Evolutionary conservation across 1,140 invertebrate species (phyloP).

Genomic region (Manduca sexta): DNA sequence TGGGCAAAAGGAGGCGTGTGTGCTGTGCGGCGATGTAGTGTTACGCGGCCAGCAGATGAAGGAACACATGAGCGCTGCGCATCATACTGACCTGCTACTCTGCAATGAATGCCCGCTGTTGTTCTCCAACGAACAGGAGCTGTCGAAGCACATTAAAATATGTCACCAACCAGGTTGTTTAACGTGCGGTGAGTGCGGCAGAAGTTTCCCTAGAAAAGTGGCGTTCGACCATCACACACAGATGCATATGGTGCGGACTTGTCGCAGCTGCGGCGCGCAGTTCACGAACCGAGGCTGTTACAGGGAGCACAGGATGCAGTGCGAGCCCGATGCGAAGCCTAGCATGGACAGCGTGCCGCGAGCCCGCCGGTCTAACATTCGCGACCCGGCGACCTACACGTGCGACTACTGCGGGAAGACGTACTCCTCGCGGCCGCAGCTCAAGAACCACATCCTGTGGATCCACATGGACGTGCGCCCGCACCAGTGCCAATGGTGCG

Average conservation of each 20-base stretch:
- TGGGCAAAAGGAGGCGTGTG: constrained; percentile 51
- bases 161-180: constrained; percentile 34
- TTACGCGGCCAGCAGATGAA: constrained; percentile 41
- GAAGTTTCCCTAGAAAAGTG: constrained; percentile 35
- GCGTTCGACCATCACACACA: constrained; percentile 52
- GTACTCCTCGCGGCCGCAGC: constrained; percentile 52
- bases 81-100: constrained; percentile 25
- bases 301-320: constrained; percentile 44
- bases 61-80: constrained; percentile 38
- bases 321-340: constrained; percentile 53
- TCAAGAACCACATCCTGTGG: constrained; percentile 68
- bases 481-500: constrained; percentile 66
- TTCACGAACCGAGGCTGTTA: constrained; percentile 56
- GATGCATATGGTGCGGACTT: constrained; percentile 58
- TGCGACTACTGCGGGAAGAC: constrained; percentile 64
- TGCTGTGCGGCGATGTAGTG: constrained; percentile 36
- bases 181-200: constrained; percentile 50
- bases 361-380: constrained; percentile 45
- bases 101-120: constrained; percentile 46
- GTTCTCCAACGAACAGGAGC: constrained; percentile 25
- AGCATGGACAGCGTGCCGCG: constrained; percentile 30
- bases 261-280: constrained; percentile 43
- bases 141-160: constrained; percentile 33
- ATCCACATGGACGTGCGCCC: constrained; percentile 67
- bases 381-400: constrained; percentile 52